phyloP scores from a whole-genome alignment of 2,888 invertebrate species.

The Lampropteryx suffumata region DNA sequence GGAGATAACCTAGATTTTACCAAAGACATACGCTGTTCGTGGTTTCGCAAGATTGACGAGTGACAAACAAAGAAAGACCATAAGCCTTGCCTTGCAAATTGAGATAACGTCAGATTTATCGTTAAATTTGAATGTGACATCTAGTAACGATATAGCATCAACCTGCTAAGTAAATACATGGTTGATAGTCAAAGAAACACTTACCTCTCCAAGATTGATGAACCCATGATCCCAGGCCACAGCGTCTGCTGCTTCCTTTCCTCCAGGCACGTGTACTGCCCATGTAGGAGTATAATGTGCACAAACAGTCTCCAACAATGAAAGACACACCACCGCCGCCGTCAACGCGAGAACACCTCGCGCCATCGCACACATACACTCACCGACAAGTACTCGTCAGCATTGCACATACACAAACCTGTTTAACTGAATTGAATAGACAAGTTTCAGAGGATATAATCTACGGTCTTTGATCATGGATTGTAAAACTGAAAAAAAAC shows the following conservation, averaged over 20 bases:
- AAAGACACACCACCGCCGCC: conserved; percentile 60
- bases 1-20: too few relatives aligned
- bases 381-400: conserved; percentile 78
- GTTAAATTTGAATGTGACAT: too few relatives aligned
- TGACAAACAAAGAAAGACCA: too few relatives aligned
- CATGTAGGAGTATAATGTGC: conserved; percentile 91
- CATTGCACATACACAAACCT: conserved; percentile 68
- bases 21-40: too few relatives aligned
- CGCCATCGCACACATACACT: conserved; percentile 75
- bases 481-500: conserved; percentile 25
- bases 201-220: conserved; percentile 92
- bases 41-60: too few relatives aligned
- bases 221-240: conserved; percentile 93
- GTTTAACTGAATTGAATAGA: conserved; percentile 37
- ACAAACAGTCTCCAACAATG: conserved; percentile 50
- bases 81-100: too few relatives aligned
- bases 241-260: conserved; percentile 85
- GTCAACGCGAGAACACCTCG: conserved; percentile 57
- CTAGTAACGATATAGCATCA: too few relatives aligned
- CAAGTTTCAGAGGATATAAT: conserved; percentile 29
- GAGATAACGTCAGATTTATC: too few relatives aligned
- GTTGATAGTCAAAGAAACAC: conserved; percentile 42
- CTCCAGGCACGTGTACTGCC: conserved; percentile 91
- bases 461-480: conserved; percentile 14
- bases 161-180: too few relatives aligned